Evolutionary conservation across 1,140 invertebrate genomes (phyloP).

Genomic region (Pseudachorutes palmiensis): DNA sequence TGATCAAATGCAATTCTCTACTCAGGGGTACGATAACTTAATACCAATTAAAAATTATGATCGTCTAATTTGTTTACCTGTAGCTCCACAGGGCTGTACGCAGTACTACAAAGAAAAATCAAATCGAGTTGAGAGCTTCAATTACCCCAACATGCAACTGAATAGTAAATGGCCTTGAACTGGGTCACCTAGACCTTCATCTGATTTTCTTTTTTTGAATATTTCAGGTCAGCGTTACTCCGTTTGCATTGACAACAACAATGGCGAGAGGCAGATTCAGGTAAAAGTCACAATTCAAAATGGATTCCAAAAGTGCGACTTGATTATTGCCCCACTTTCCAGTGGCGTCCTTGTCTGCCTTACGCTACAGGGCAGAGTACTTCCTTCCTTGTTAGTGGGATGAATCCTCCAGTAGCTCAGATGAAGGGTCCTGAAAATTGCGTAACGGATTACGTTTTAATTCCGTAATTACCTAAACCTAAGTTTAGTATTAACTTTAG

Average conservation of each 20-base stretch:
- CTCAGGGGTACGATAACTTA: neutral
- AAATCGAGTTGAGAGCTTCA: neutral
- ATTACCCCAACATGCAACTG: constrained; percentile 3
- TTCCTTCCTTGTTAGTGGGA: neutral
- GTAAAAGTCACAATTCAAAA: neutral
- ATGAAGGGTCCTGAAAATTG: neutral
- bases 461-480: too few relatives aligned
- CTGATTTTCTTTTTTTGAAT: too few relatives aligned
- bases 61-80: neutral
- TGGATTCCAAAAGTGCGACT: neutral
- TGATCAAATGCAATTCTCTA: constrained; percentile 2
- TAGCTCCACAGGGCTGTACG: neutral
- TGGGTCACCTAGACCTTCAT: too few relatives aligned
- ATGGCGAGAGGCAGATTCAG: neutral
- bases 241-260: neutral
- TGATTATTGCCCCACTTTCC: neutral
- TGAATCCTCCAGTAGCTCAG: neutral
- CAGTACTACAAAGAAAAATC: neutral
- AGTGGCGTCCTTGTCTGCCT: neutral
- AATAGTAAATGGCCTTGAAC: neutral
- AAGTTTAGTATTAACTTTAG: too few relatives aligned
- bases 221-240: neutral
- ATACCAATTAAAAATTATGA: neutral
- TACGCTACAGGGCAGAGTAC: neutral
- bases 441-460: neutral